Evolutionary conservation across 1,140 invertebrate genomes (phyloP).

Genomic region (Drosophila lacteicornis): DNA sequence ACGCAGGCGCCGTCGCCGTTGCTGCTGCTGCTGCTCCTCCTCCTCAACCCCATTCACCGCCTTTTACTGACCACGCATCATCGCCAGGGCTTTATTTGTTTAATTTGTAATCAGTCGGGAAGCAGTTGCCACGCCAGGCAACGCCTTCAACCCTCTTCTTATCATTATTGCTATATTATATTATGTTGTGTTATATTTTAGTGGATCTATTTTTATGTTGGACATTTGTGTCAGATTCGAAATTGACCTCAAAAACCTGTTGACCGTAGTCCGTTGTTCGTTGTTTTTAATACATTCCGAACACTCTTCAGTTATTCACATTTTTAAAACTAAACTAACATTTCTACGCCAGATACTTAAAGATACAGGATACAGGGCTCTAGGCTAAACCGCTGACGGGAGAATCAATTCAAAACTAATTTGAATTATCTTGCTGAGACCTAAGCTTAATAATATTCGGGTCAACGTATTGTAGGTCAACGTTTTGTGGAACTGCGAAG

Average conservation of each 20-base stretch:
- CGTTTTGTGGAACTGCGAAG: conserved; percentile 3
- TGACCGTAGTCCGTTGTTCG: background rate
- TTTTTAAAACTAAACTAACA: background rate
- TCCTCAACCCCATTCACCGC: conserved; percentile 14
- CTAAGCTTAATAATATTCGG: conserved; percentile 14
- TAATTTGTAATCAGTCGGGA: conserved; percentile 7
- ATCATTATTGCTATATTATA: conserved; percentile 38
- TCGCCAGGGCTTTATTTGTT: conserved; percentile 25
- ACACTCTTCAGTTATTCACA: conserved; percentile 8
- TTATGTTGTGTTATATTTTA: conserved; percentile 56
- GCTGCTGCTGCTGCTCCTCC: conserved; percentile 58
- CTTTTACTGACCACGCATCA: conserved; percentile 15
- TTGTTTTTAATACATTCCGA: conserved; percentile 17
- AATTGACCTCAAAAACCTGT: conserved; percentile 27
- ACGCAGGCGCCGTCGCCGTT: conserved; percentile 63
- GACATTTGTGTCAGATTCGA: conserved; percentile 6
- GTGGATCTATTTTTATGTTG: conserved; percentile 22
- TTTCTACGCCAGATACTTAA: conserved; percentile 50
- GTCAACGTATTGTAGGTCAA: background rate
- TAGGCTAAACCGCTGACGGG: conserved; percentile 1
- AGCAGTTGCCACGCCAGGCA: conserved; percentile 22
- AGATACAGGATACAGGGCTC: conserved; percentile 24
- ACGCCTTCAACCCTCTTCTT: conserved; percentile 11
- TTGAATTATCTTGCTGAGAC: conserved; percentile 20
- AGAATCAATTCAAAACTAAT: conserved; percentile 18